A percentile compares a stretch with the other conserved stretches of the same genome.
Conservation (phyloP, 2,113 vertebrate genomes). For the Cranoglanis bouderius region DNA sequence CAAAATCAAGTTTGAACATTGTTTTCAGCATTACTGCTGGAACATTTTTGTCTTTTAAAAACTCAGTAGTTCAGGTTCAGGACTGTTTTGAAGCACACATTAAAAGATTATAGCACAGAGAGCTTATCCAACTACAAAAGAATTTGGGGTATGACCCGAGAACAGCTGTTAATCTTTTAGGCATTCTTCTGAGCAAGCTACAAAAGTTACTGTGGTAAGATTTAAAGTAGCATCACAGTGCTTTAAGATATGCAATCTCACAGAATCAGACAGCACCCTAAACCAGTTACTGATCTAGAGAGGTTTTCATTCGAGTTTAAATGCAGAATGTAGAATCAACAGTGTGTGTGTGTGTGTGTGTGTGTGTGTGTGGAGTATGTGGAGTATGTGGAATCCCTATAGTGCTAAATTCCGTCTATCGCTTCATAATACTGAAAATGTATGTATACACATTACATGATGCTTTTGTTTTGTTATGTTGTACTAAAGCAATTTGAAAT, state of each 20-base stretch:
- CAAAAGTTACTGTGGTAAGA: not conserved
- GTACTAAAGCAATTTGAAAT: not conserved
- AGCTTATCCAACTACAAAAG: conserved; percentile 14
- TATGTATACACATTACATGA: not conserved
- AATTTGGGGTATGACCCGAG: not conserved
- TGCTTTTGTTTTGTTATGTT: not conserved
- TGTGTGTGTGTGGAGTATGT: not conserved
- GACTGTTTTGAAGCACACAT: not conserved
- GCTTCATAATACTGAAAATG: not conserved
- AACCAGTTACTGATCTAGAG: not conserved
- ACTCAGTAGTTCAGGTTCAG: not conserved
- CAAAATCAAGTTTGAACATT: not conserved
- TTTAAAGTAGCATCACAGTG: not conserved
- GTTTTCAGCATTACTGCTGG: not conserved
- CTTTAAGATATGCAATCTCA: conserved; percentile 1
- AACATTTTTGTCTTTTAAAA: not conserved
- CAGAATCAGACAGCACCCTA: not conserved
- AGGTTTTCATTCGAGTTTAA: not conserved
- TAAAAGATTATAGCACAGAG: conserved; percentile 7
- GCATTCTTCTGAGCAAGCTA: not conserved
- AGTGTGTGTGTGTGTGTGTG: not conserved
- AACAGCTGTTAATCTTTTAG: conserved; percentile 1
- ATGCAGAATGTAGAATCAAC: not conserved
- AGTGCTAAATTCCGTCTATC: not conserved
- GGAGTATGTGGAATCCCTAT: not conserved